Conservation (phyloP, 2,888 invertebrate genomes). For the Microplitis deprimator region DNA sequence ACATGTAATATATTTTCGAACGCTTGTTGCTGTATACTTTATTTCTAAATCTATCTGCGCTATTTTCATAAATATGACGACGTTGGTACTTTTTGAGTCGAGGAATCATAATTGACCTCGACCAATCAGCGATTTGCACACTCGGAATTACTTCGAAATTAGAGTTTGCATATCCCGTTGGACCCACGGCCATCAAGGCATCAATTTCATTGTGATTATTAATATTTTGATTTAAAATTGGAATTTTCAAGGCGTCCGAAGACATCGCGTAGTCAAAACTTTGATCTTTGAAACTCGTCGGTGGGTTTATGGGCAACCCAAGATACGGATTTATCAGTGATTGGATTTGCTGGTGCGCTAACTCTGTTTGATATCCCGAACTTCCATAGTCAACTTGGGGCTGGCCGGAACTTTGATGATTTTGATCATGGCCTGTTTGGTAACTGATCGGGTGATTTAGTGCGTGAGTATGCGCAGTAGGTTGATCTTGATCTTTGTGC, state of each 20-base stretch:
- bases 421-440: constrained; percentile 25
- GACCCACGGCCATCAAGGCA: background rate
- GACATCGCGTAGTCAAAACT: background rate
- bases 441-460: constrained; percentile 25
- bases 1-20: background rate
- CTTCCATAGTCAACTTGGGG: background rate
- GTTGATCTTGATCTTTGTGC: constrained; percentile 40
- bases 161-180: constrained; percentile 7
- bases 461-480: constrained; percentile 42
- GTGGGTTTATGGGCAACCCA: constrained; percentile 28
- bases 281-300: constrained; percentile 19
- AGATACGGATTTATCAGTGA: constrained; percentile 41
- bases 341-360: constrained; percentile 40
- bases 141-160: background rate
- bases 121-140: constrained; percentile 4
- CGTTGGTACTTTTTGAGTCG: background rate
- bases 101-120: constrained; percentile 2
- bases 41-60: background rate
- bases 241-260: constrained; percentile 50
- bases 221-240: constrained; percentile 43
- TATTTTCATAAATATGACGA: background rate
- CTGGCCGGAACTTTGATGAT: constrained; percentile 31
- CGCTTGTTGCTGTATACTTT: background rate
- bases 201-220: background rate
- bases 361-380: background rate